phyloP scores from a whole-genome alignment of 1,140 invertebrate species.

The Drosophila takahashii region DNA sequence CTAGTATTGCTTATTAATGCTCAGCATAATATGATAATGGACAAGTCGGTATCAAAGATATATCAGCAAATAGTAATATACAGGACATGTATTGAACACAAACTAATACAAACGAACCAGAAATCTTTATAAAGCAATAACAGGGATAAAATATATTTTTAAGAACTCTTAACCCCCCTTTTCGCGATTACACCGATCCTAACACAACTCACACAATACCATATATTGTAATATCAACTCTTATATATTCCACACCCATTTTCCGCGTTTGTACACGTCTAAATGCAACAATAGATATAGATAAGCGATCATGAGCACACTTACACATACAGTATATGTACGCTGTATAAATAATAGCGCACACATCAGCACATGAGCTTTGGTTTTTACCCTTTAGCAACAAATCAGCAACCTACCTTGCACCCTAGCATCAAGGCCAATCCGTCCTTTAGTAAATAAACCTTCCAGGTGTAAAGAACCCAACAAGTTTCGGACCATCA shows the following conservation, averaged over 20 bases:
- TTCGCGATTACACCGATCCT: slow-evolving; percentile 25
- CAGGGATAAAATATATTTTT: background rate
- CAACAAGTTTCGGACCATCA: slow-evolving; percentile 11
- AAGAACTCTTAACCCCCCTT: slow-evolving; percentile 1
- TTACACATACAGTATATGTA: slow-evolving; percentile 6
- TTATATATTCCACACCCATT: slow-evolving; percentile 79
- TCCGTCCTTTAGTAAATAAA: slow-evolving; percentile 8
- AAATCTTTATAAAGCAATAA: too few species aligned
- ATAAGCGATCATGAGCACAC: slow-evolving; percentile 26
- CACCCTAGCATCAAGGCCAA: slow-evolving; percentile 79
- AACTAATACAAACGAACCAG: too few species aligned
- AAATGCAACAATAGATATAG: slow-evolving; percentile 38
- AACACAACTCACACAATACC: slow-evolving; percentile 57
- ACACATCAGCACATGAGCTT: slow-evolving; percentile 26
- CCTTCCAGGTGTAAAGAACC: slow-evolving; percentile 17
- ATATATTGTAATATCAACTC: slow-evolving; percentile 52
- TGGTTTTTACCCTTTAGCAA: slow-evolving; percentile 26
- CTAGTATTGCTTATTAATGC: slow-evolving; percentile 75
- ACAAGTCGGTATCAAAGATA: slow-evolving; percentile 18
- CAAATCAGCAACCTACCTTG: slow-evolving; percentile 62
- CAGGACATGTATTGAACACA: background rate
- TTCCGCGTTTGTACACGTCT: slow-evolving; percentile 66
- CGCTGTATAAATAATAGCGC: slow-evolving; percentile 13
- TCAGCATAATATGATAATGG: slow-evolving; percentile 41
- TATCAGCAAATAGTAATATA: slow-evolving; percentile 6